These are phyloP conservation scores for Pipistrellus nathusii DNA, from an alignment of 2,797 vertebrate genomes.

Conservation along the genomic window DNA sequence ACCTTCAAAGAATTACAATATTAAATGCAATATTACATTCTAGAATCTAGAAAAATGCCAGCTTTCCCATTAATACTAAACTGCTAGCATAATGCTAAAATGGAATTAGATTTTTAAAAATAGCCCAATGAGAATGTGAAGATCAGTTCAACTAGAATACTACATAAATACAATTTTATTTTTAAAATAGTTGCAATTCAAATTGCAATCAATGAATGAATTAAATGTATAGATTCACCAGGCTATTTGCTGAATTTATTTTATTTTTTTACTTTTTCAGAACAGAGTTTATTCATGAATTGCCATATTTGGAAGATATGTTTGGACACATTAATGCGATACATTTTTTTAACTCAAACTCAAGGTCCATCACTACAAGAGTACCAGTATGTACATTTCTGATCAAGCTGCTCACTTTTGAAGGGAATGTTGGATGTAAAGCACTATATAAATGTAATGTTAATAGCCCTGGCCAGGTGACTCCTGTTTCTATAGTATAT, in stretches of 20 bases:
- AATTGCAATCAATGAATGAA: not conserved
- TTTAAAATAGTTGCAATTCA: too few relatives aligned
- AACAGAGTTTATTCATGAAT: not conserved
- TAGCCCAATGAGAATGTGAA: not conserved
- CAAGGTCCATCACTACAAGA: not conserved
- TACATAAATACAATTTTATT: not conserved
- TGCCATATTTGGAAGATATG: not conserved
- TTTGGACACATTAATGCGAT: not conserved
- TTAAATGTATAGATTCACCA: not conserved
- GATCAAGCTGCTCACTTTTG: not conserved
- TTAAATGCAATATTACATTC: not conserved
- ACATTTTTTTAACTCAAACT: not conserved
- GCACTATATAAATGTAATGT: not conserved
- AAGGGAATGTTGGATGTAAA: not conserved
- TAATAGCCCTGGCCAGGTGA: not conserved
- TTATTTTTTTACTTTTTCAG: not conserved
- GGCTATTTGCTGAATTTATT: not conserved
- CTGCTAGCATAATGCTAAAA: not conserved
- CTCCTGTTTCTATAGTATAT: not conserved
- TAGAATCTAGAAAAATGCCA: not conserved
- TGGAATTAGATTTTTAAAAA: not conserved
- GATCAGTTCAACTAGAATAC: not conserved
- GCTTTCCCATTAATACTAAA: not conserved
- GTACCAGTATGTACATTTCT: not conserved
- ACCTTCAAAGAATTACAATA: constrained; percentile 8